Evolutionary conservation across 1,140 invertebrate genomes (phyloP).

Genomic region (Drosophila tristis): DNA sequence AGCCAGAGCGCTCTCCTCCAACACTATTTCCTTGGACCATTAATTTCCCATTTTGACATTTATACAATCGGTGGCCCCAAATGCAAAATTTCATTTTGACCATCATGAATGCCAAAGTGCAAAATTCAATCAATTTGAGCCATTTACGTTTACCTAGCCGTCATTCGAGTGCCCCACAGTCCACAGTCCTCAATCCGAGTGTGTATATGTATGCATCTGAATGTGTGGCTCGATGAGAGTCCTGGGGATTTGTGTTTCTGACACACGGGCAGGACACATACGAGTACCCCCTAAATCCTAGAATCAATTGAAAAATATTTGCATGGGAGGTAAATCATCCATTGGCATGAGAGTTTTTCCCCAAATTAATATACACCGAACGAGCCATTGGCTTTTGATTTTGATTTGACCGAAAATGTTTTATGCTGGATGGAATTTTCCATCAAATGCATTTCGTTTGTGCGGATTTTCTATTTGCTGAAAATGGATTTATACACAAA

Average conservation of each 20-base stretch:
- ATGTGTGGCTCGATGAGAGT: slow-evolving; percentile 10
- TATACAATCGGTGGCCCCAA: slow-evolving; percentile 43
- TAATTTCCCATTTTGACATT: slow-evolving; percentile 54
- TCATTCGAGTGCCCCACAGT: slow-evolving; percentile 56
- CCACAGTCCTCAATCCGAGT: slow-evolving; percentile 18
- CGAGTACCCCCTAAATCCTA: background rate
- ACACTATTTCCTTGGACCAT: slow-evolving; percentile 42
- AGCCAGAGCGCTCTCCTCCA: no score
- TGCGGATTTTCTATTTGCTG: background rate
- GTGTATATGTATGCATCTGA: background rate
- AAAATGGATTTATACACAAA: background rate
- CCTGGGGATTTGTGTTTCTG: slow-evolving; percentile 36
- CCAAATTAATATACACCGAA: slow-evolving; percentile 39
- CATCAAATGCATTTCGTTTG: slow-evolving; percentile 15
- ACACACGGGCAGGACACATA: slow-evolving; percentile 11
- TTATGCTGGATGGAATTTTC: background rate
- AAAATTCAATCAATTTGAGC: slow-evolving; percentile 82
- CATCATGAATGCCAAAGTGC: slow-evolving; percentile 79
- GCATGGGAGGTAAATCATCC: slow-evolving; percentile 31
- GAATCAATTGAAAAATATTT: slow-evolving; percentile 37
- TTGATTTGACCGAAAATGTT: slow-evolving; percentile 39
- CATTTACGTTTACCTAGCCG: slow-evolving; percentile 68
- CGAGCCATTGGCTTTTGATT: slow-evolving; percentile 41
- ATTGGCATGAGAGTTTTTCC: slow-evolving; percentile 34
- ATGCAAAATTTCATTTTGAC: slow-evolving; percentile 67